Evolutionary conservation across 2,888 invertebrate species (phyloP).

Genomic region (Melanophora roralis): DNA sequence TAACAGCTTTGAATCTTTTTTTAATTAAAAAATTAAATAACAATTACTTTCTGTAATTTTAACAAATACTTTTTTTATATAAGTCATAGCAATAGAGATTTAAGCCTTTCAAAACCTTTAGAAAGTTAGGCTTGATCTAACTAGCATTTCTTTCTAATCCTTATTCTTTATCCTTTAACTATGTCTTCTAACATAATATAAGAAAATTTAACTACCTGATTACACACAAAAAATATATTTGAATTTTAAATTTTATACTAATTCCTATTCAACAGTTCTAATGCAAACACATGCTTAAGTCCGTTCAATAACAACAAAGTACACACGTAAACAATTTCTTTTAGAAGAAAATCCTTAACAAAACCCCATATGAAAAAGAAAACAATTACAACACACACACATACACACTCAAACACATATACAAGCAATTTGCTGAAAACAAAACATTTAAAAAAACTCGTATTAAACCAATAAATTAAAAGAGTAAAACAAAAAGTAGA

Average conservation of each 20-base stretch:
- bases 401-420: not conserved
- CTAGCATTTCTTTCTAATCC: no score
- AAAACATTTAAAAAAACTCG: not conserved
- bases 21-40: no score
- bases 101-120: no score
- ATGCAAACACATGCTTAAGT: not conserved
- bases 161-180: not conserved
- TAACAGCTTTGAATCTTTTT: no score
- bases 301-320: constrained; percentile 3
- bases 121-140: not conserved
- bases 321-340: not conserved
- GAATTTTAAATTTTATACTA: constrained; percentile 4
- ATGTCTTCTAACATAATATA: not conserved
- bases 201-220: not conserved
- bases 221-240: not conserved
- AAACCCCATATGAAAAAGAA: not conserved
- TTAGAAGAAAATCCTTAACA: not conserved
- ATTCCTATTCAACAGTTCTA: not conserved
- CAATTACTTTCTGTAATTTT: no score
- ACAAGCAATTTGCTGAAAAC: not conserved
- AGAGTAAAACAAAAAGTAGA: not conserved
- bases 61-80: no score
- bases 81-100: no score
- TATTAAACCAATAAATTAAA: not conserved
- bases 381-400: not conserved